phyloP scores from a whole-genome alignment of 2,888 invertebrate genomes.

The Macrosiphum euphorbiae region DNA sequence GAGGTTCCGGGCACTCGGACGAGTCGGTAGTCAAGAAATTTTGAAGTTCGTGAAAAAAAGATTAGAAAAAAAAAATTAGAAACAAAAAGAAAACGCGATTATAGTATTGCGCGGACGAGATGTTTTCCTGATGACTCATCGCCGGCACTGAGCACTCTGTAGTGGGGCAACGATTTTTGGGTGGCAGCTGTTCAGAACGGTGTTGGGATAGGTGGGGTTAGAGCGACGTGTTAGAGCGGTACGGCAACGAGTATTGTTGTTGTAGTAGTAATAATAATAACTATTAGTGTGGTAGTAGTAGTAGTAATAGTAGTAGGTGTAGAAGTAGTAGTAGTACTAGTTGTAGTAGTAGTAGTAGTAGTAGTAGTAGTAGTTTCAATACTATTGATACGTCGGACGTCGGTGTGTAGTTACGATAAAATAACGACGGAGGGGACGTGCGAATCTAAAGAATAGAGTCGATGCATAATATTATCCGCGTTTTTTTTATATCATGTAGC shows the following conservation, averaged over 20 bases:
- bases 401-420: background rate
- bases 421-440: background rate
- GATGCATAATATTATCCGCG: background rate
- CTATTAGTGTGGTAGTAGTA: background rate
- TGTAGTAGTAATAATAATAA: background rate
- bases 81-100: background rate
- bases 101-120: slow-evolving; percentile 2
- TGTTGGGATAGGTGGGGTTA: background rate
- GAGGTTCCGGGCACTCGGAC: background rate
- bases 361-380: background rate
- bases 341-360: background rate
- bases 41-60: background rate
- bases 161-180: slow-evolving; percentile 42
- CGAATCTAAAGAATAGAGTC: background rate
- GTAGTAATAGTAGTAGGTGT: background rate
- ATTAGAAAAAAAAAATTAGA: background rate
- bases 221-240: background rate
- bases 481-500: background rate
- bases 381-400: too few species aligned
- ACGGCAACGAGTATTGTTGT: background rate
- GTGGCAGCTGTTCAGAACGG: background rate
- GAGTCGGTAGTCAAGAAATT: background rate
- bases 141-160: background rate
- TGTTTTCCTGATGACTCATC: slow-evolving; percentile 48
- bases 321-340: background rate